Percentiles rank a stretch among this genome's conserved stretches.
Evolutionary conservation across 2,888 invertebrate species (phyloP).

Genomic region (Endomychus coccineus): DNA sequence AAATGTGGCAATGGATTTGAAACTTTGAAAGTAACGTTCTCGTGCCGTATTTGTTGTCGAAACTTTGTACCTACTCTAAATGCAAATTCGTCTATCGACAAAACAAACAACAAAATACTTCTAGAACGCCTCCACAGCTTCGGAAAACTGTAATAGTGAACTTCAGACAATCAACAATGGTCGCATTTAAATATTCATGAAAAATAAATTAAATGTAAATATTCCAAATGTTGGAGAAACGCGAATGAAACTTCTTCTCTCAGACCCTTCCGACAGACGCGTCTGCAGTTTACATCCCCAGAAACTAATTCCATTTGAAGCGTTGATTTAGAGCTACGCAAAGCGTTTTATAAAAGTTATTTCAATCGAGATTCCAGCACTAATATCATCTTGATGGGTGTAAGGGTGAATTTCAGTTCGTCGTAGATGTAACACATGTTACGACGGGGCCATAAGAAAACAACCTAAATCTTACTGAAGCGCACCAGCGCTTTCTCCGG

Average conservation of each 20-base stretch:
- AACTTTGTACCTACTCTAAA: constrained; percentile 42
- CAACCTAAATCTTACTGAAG: constrained; percentile 13
- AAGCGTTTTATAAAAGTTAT: constrained; percentile 24
- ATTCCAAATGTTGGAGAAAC: constrained; percentile 15
- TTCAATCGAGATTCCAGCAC: constrained; percentile 21
- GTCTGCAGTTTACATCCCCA: constrained; percentile 33
- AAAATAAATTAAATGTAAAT: constrained; percentile 32
- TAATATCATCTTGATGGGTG: constrained; percentile 22
- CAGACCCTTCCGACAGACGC: constrained; percentile 24
- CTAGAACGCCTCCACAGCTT: constrained; percentile 13
- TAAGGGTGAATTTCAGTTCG: constrained; percentile 18
- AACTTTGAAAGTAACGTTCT: constrained; percentile 30
- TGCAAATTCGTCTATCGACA: constrained; percentile 37
- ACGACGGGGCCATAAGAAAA: constrained; percentile 25
- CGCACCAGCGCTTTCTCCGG: neutral
- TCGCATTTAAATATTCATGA: constrained; percentile 31
- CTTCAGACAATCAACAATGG: constrained; percentile 22
- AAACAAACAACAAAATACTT: constrained; percentile 35
- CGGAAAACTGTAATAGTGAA: constrained; percentile 15
- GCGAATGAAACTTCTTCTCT: constrained; percentile 17
- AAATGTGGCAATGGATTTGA: constrained; percentile 20
- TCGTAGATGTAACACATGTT: constrained; percentile 28
- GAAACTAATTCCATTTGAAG: constrained; percentile 32
- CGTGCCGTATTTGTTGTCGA: constrained; percentile 36
- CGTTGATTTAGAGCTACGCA: constrained; percentile 31